Evolutionary conservation across 2,797 vertebrate genomes (phyloP), one percentile per base, ranked within the genome.

Genomic region (Chelon labrosus): DNA sequence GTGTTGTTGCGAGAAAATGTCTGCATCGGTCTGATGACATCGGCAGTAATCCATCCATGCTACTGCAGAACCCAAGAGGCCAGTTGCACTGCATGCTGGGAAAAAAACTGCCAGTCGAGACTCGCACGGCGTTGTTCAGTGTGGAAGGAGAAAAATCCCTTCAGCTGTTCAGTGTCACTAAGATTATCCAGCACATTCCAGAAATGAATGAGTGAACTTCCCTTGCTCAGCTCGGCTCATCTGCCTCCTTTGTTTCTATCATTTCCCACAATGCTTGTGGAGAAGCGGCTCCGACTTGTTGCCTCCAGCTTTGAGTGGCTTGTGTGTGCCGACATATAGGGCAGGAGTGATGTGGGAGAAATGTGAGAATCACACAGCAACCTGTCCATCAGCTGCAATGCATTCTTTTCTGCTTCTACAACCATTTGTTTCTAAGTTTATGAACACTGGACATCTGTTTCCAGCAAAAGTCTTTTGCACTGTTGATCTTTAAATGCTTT

Each of bases 11-110:
- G 47, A 62, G 65, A 75, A 77, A 79, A 75, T 74, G 79, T 80
- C 79, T 84, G 69, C 73, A 60, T 77, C 52, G 5, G 78, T 85
- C 80, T 90, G 88, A 88, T 85, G 86, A 90, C 88, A 87, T 85
- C 73, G 56, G 59, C 17, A 10, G 86, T 84, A 87, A 88, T 85
- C 73, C 75, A 65, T 81, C 77, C 71, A 64, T n/a, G 10, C 53
- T 61, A 12, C 73, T 49, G 80, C 80, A 66, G 46, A 74, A 56
- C 78, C 78, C 42, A 13, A 68, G 73, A 82, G 78, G 73, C 62
- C 53, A 3, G 69, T 16, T 7, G n/a, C 74, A 62, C 4, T 82
- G 87, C 80, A 87, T 85, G 76, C 74, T 84, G 83, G 87, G 85
- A 75, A 69, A 70, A 12, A 49, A 25, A 58, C 75, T 63, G 75